Evolutionary conservation across 2,113 vertebrate genomes (phyloP).

Genomic region (Engraulis encrasicolus): DNA sequence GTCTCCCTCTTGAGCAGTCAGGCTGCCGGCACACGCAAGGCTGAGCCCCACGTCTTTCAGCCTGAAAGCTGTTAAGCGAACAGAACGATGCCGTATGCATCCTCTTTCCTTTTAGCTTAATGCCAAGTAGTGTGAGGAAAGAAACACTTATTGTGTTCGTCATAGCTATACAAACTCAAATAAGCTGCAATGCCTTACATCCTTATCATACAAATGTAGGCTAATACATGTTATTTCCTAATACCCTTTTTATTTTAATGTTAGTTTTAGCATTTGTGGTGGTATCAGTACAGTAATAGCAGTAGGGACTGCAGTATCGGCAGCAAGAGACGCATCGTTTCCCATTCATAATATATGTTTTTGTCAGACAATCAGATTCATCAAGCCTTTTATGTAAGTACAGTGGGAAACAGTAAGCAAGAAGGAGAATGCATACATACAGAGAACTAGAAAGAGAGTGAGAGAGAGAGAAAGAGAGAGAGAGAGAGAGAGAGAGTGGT

Average conservation of each 20-base stretch:
- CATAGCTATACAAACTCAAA: background rate
- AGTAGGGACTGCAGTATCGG: too few species aligned
- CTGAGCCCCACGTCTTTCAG: background rate
- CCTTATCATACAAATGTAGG: too few species aligned
- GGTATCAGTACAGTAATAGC: too few species aligned
- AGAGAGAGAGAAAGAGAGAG: background rate
- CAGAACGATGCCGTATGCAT: background rate
- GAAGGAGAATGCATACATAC: too few species aligned
- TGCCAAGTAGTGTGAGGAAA: background rate
- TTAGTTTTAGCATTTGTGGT: too few species aligned
- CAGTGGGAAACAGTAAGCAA: background rate
- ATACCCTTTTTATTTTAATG: too few species aligned
- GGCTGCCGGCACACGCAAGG: background rate
- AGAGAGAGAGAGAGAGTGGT: background rate
- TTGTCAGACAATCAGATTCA: background rate
- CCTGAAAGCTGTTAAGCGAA: background rate
- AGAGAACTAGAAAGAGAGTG: background rate
- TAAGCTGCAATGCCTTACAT: too few species aligned
- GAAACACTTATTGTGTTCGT: background rate
- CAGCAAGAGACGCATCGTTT: too few species aligned
- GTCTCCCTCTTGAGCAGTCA: background rate
- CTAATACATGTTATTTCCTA: too few species aligned
- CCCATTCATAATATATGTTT: background rate
- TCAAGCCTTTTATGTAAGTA: background rate
- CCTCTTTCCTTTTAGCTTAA: background rate